phyloP scores from a whole-genome alignment of 1,140 invertebrate species.

The Pinna nobilis region DNA sequence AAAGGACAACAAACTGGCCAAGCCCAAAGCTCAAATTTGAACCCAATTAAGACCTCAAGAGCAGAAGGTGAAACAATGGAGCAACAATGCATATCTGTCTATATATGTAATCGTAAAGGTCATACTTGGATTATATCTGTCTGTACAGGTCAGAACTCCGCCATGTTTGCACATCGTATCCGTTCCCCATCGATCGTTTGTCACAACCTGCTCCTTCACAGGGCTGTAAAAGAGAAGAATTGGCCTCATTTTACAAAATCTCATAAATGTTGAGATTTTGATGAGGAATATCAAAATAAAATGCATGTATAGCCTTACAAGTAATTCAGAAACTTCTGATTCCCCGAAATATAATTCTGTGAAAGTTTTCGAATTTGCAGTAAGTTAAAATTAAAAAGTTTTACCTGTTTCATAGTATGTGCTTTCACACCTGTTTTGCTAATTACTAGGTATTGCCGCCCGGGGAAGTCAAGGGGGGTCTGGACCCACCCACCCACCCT shows the following conservation, averaged over 20 bases:
- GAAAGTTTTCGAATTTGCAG: neutral
- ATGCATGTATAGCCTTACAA: neutral
- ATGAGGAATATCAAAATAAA: neutral
- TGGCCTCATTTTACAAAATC: neutral
- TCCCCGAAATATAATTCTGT: neutral
- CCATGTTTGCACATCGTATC: conserved; percentile 89
- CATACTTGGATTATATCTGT: conserved; percentile 87
- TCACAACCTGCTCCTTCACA: conserved; percentile 89
- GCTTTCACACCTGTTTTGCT: too few species aligned
- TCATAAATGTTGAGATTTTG: neutral
- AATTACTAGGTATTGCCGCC: too few species aligned
- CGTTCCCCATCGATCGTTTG: conserved; percentile 90
- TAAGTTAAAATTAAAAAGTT: neutral
- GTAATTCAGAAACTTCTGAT: neutral
- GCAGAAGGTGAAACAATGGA: neutral
- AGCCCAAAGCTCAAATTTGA: neutral
- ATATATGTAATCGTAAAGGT: neutral
- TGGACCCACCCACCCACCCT: too few species aligned
- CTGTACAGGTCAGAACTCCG: conserved; percentile 85
- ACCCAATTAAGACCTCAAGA: neutral
- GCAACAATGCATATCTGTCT: neutral
- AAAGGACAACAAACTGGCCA: neutral
- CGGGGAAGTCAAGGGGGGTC: too few species aligned
- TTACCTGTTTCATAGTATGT: too few species aligned
- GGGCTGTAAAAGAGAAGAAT: conserved; percentile 77